phyloP scores from a whole-genome alignment of 2,113 vertebrate genomes.

The Pygoscelis adeliae region DNA sequence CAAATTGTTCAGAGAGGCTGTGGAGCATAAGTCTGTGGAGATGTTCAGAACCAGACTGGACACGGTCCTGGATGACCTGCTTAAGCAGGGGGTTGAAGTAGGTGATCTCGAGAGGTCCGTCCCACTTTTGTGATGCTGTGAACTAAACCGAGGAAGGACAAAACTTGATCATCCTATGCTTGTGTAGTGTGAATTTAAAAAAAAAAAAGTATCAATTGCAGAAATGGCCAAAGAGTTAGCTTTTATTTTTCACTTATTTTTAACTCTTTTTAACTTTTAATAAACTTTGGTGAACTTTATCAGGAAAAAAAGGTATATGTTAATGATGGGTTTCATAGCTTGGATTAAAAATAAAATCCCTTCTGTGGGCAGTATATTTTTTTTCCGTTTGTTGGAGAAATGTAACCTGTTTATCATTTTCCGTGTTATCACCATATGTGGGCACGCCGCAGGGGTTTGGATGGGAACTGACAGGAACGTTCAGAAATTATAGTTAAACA shows the following conservation, averaged over 20 bases:
- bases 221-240: not conserved
- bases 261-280: not conserved
- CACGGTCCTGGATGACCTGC: not conserved
- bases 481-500: not conserved
- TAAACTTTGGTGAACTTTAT: not conserved
- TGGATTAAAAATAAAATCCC: not conserved
- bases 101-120: not conserved
- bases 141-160: not conserved
- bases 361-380: not conserved
- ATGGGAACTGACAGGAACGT: not conserved
- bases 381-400: accelerated
- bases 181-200: not conserved
- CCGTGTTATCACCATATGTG: not conserved
- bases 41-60: not conserved
- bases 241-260: not conserved
- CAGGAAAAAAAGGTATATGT: not conserved
- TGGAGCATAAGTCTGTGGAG: not conserved
- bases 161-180: accelerated
- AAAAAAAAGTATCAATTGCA: not conserved
- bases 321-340: not conserved
- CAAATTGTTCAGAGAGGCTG: no score
- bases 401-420: not conserved
- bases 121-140: not conserved
- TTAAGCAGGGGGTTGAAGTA: not conserved
- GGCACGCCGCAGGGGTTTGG: not conserved